Base-by-base conservation (phyloP, 1,140 invertebrate species). In the Heterodera carotae region DNA sequence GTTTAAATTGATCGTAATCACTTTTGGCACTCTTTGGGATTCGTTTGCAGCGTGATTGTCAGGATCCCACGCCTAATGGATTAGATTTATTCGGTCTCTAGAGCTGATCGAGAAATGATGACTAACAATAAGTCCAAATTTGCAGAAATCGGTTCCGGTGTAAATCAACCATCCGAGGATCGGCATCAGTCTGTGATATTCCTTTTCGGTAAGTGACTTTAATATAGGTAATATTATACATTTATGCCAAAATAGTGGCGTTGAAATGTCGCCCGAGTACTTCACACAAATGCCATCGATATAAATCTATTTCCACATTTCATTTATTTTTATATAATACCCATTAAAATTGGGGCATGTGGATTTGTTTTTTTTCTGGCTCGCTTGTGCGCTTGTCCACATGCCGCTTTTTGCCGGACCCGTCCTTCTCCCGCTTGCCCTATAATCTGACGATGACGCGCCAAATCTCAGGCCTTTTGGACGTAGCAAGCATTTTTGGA, bases 101-200 rank as follows among this genome's bases (percentile, higher is more conserved):
- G n/a, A n/a, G n/a, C n/a, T n/a, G n/a, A 31, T 10, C n/a, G 7
- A 62, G 22, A 27, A 8, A 22, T 8, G 0, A 31, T 31, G 60
- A 62, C 8, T 8, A 62, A 31, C 60, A 7, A 31, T 62, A n/a
- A 62, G 29, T 62, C 60, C 29, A 31, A 25, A 8, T 29, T 34
- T 74, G 29, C 53, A 74, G 71, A 74, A 29, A 64, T 74, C 36
- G 71, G 71, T 36, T 74, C 71, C 27, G 71, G 71, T n/a, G 56
- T 74, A 12, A 64, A 74, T 60, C 48, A 56, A 56, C 71, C 71
- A n/a, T 29, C 27, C 10, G 33, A 31, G 25, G 71, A 74, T 18
- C 36, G 18, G n/a, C 12, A 29, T 1, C 71, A 59, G 8, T 62
- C 59, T 5, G 71, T 74, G 33, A 64, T 74, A 22, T 74, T 74